Percentiles rank a stretch among this genome's conserved stretches.
These are phyloP conservation scores for Leuciscus idus DNA, from an alignment of 2,113 vertebrate genomes.

Conservation along the genomic window DNA sequence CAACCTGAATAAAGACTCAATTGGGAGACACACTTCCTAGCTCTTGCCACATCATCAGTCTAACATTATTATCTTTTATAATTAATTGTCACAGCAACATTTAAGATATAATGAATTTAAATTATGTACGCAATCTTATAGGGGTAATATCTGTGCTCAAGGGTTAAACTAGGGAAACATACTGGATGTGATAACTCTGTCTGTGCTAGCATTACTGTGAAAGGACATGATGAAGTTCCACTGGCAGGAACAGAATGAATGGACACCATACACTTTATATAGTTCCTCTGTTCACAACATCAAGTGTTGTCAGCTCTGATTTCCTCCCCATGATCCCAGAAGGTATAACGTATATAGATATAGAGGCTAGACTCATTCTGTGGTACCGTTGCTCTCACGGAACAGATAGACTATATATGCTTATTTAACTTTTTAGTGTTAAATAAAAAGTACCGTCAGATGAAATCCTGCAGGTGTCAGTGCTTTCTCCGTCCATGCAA, in stretches of 20 bases:
- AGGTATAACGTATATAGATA: background rate
- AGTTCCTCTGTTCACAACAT: slow-evolving; percentile 45
- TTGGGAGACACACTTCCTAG: background rate
- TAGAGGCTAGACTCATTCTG: too few relatives aligned
- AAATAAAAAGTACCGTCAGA: too few relatives aligned
- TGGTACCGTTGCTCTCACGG: too few relatives aligned
- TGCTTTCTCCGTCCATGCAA: too few relatives aligned
- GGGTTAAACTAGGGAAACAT: background rate
- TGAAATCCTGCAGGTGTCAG: too few relatives aligned
- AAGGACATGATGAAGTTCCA: slow-evolving; percentile 27
- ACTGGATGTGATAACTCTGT: background rate
- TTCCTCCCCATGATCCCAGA: slow-evolving; percentile 41
- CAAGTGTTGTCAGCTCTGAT: slow-evolving; percentile 41
- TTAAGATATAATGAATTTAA: background rate
- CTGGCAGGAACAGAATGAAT: slow-evolving; percentile 14
- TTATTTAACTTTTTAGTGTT: too few relatives aligned
- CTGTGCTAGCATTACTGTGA: background rate
- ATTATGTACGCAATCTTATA: background rate
- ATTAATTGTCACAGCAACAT: background rate
- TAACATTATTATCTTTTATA: background rate
- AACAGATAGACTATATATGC: too few relatives aligned
- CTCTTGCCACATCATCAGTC: background rate
- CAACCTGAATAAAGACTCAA: background rate
- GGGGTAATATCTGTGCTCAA: background rate
- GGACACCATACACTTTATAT: slow-evolving; percentile 52